Evolutionary conservation across 2,888 invertebrate species (phyloP), one percentile per base, ranked within the genome.

Genomic region (Catocala sponsa): DNA sequence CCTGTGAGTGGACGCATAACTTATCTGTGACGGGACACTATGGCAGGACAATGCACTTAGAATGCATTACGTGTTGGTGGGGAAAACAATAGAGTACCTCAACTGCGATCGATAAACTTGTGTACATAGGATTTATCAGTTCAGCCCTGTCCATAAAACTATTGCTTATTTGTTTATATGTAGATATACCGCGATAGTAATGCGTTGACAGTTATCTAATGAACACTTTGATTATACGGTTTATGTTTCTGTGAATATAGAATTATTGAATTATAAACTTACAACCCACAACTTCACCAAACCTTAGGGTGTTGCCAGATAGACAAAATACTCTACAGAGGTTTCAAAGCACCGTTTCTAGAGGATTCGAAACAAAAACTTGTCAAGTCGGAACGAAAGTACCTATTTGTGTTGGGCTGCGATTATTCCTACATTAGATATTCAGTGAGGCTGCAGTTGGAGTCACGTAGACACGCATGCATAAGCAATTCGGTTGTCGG

Each of bases 381-480:
- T 35, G 35, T 52, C 25, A 47, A 50, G 52, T 52, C 41, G 49
- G 65, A 65, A 73, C 65, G 67, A 78, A 79, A 81, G 74, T 73
- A n/a, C n/a, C n/a, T n/a, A 77, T 70, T 74, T 72, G 68, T 76
- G 75, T 72, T 80, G 67, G 77, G 74, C 62, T 68, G 74, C 64
- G 71, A 84, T 82, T 83, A 78, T 84, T 82, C 80, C 76, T 70
- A 76, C 76, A 84, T 86, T 84, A 83, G 81, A 79, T 82, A 90
- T 90, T 85, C 88, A 85, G 85, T 81, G 83, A 86, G 81, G 83
- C 84, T 91, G 89, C 86, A 87, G 82, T 79, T 61, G 76, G 68
- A 86, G 85, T 89, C 87, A 87, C 87, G 86, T 88, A 85, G 88
- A 82, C 84, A 89, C 86, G 91, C 92, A 91, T 92, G 91, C 90